These are phyloP conservation scores for Mesitornis unicolor DNA, from an alignment of 2,113 vertebrate genomes.

Conservation along the genomic window DNA sequence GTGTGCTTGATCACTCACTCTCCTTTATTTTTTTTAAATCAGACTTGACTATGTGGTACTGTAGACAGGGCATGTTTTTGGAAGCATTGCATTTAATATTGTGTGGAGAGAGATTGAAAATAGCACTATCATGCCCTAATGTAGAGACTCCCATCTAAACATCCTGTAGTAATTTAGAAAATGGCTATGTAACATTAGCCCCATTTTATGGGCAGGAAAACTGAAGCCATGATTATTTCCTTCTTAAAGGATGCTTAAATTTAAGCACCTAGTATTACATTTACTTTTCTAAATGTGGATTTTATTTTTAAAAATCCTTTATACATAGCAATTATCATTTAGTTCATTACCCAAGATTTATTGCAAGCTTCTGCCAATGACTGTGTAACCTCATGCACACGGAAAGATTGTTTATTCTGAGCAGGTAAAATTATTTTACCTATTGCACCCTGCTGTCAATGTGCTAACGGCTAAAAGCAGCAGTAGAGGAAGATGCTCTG, in stretches of 20 bases:
- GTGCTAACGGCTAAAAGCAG: not conserved
- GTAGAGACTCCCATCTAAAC: not conserved
- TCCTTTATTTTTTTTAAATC: not conserved
- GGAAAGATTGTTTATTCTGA: not conserved
- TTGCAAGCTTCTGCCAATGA: not conserved
- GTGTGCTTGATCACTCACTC: conserved; percentile 35
- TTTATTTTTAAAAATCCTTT: not conserved
- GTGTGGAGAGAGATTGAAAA: not conserved
- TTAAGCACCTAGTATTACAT: not conserved
- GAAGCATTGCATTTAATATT: not conserved
- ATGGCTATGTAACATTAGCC: not conserved
- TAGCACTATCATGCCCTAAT: not conserved
- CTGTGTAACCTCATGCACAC: not conserved
- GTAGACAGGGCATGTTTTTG: not conserved
- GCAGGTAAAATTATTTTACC: not conserved
- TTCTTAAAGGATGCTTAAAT: conserved; percentile 6
- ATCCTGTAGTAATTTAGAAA: conserved; percentile 39
- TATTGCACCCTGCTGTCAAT: not conserved
- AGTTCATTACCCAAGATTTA: not conserved
- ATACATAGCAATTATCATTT: not conserved
- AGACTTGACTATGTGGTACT: not conserved
- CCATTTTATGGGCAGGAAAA: not conserved
- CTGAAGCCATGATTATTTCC: not conserved
- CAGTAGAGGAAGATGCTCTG: not conserved
- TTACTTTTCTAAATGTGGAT: not conserved